These are phyloP conservation scores for Epinotia brunnichana DNA, from an alignment of 2,888 invertebrate genomes.

Conservation along the genomic window DNA sequence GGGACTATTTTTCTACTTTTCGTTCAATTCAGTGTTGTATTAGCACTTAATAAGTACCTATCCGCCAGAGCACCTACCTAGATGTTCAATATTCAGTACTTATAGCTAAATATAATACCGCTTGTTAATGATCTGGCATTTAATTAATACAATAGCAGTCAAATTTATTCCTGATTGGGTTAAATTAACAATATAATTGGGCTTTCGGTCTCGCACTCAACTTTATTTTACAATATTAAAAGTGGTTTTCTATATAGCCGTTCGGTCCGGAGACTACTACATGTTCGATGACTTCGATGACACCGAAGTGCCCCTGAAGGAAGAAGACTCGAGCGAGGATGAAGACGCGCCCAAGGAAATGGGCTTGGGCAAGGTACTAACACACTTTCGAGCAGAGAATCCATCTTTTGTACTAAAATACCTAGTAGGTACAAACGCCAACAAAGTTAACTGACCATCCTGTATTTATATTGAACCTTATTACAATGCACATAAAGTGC, in stretches of 20 bases:
- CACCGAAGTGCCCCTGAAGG: constrained; percentile 88
- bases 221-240: constrained; percentile 19
- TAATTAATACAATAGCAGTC: not conserved
- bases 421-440: no score
- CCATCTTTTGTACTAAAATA: not conserved
- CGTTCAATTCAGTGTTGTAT: not conserved
- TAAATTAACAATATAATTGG: constrained; percentile 7
- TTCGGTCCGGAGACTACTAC: constrained; percentile 99
- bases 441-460: no score
- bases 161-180: not conserved
- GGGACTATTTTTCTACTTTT: not conserved
- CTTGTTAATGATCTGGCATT: not conserved
- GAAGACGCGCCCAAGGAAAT: constrained; percentile 80
- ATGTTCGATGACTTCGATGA: constrained; percentile 98
- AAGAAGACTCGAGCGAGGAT: constrained; percentile 84
- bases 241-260: constrained; percentile 85
- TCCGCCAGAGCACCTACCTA: constrained; percentile 4
- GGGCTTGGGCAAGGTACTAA: constrained; percentile 81
- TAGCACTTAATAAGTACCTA: constrained; percentile 15
- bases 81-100: not conserved
- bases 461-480: no score
- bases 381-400: not conserved
- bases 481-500: no score
- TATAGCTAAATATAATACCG: not conserved
- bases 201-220: constrained; percentile 44